Evolutionary conservation across 2,797 vertebrate species (phyloP).

Genomic region (Decapterus maruadsi): DNA sequence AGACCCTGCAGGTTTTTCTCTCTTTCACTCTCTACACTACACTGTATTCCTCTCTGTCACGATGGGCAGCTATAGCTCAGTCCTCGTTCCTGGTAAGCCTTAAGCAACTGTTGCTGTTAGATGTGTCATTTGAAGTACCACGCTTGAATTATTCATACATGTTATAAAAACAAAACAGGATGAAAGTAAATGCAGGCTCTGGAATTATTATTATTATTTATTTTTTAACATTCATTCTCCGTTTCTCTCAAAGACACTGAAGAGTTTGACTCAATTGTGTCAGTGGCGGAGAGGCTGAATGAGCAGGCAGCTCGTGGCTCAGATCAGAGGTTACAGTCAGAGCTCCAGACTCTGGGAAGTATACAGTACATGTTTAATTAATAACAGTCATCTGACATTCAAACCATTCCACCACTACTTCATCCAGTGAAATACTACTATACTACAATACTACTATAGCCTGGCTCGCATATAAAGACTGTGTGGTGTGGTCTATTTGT

Average conservation of each 20-base stretch:
- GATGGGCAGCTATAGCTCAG: slow-evolving; percentile 85
- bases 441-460: background rate
- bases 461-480: slow-evolving; percentile 26
- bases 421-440: background rate
- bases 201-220: too few relatives aligned
- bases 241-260: slow-evolving; percentile 90
- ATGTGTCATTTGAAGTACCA: slow-evolving; percentile 27
- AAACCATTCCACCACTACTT: background rate
- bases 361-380: slow-evolving; percentile 56
- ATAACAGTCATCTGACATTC: slow-evolving; percentile 5
- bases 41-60: slow-evolving; percentile 71
- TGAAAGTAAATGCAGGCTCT: slow-evolving; percentile 16
- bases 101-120: slow-evolving; percentile 28
- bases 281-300: slow-evolving; percentile 89
- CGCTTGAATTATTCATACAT: slow-evolving; percentile 35
- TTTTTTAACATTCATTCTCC: slow-evolving; percentile 26
- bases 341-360: slow-evolving; percentile 81
- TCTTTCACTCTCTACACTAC: slow-evolving; percentile 78
- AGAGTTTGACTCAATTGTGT: slow-evolving; percentile 94
- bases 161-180: background rate
- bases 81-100: slow-evolving; percentile 80
- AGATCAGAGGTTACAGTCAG: slow-evolving; percentile 64
- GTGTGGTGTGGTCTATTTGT: slow-evolving; percentile 42
- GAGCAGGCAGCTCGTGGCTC: slow-evolving; percentile 84
- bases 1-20: slow-evolving; percentile 68